phyloP scores from a whole-genome alignment of 2,797 vertebrate species.

The Podarcis siculus region DNA sequence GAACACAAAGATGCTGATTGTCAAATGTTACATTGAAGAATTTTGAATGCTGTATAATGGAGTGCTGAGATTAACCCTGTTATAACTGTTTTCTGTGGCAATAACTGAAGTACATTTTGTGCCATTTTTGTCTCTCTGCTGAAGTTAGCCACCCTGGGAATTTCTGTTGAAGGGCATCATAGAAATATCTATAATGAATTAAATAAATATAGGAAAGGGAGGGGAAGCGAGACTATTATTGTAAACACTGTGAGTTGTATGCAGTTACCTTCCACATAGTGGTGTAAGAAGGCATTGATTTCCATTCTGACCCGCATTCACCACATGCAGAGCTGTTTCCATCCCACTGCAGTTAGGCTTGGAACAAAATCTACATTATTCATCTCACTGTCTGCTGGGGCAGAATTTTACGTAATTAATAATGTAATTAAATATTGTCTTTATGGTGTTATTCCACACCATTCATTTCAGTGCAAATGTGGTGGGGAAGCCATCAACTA shows the following conservation, averaged over 20 bases:
- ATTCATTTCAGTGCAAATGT: no score
- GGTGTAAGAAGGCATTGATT: no score
- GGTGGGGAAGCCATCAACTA: no score
- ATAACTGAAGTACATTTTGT: not conserved
- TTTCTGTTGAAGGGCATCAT: not conserved
- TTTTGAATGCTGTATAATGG: not conserved
- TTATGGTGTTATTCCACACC: no score
- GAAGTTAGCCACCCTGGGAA: not conserved
- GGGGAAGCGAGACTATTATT: not conserved
- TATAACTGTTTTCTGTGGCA: constrained; percentile 15
- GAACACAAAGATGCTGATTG: constrained; percentile 27
- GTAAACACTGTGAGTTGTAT: not conserved
- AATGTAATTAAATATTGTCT: no score
- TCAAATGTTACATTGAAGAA: constrained; percentile 20
- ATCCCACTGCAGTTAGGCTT: no score
- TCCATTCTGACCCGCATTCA: not conserved
- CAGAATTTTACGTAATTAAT: no score
- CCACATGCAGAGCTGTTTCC: no score
- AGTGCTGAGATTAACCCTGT: constrained; percentile 22
- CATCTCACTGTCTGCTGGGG: no score
- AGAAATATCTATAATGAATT: not conserved
- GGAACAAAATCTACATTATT: no score
- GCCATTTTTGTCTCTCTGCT: not conserved
- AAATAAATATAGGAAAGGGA: not conserved
- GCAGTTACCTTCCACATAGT: not conserved